Evolutionary conservation across 2,113 vertebrate genomes (phyloP).

Genomic region (Enhydra lutris): DNA sequence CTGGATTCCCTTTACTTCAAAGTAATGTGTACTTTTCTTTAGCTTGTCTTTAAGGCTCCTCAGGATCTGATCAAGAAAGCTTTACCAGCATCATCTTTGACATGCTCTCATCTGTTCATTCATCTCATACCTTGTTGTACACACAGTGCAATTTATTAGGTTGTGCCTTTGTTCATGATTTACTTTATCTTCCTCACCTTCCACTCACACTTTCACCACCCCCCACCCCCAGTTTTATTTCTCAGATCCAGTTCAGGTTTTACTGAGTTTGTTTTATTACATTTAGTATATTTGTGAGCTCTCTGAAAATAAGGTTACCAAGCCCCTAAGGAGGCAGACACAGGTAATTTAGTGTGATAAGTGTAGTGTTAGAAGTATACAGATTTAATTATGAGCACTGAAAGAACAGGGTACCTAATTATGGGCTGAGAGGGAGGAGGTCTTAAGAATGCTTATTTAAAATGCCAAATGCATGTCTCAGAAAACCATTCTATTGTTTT

Average conservation of each 20-base stretch:
- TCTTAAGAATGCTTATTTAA: slow-evolving; percentile 6
- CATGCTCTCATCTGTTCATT: not conserved
- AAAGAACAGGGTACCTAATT: not conserved
- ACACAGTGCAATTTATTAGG: not conserved
- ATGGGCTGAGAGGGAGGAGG: not conserved
- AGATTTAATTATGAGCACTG: slow-evolving; percentile 17
- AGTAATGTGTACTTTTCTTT: not conserved
- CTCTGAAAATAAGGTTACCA: not conserved
- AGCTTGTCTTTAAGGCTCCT: not conserved
- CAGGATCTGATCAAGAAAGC: not conserved
- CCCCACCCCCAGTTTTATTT: not conserved
- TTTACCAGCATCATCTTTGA: not conserved
- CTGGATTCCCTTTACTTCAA: not conserved
- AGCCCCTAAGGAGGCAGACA: slow-evolving; percentile 11
- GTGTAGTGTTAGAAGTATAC: not conserved
- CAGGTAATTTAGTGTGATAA: slow-evolving; percentile 23
- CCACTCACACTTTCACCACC: not conserved
- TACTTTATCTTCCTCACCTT: not conserved
- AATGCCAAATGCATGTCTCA: not conserved
- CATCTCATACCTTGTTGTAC: not conserved
- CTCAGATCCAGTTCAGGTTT: not conserved
- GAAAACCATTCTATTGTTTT: not conserved
- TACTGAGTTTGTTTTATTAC: slow-evolving; percentile 1
- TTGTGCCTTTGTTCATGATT: slow-evolving; percentile 43
- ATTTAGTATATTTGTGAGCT: slow-evolving; percentile 9